Base-by-base conservation (phyloP, 2,113 vertebrate species). In the Paedocypris sp. region DNA sequence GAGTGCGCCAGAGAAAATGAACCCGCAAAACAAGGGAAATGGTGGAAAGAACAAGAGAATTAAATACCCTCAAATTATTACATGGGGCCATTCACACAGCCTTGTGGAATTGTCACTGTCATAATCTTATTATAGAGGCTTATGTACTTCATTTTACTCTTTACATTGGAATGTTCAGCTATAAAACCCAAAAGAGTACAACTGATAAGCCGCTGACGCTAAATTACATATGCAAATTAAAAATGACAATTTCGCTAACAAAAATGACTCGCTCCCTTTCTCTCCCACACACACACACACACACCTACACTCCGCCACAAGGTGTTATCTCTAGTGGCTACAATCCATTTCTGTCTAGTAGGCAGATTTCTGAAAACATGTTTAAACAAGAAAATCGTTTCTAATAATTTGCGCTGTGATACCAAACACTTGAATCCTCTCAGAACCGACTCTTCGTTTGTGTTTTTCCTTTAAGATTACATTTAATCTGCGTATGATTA, bases 61-160 rank as follows among this genome's bases (percentile, higher is more conserved):
- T 81, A 82, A 83, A 79, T 77, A 77, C 70, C 75, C 68, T 69
- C 65, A 72, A 66, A 74, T 71, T 79, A 83, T 83, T 81, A 83
- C 70, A 77, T 77, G 31, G 67, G 65, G 61, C 70, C 77, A 71
- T 77, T 74, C 76, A 69, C 71, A 61, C 43, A 1, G 60, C 69
- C 64, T 43, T 64, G 52, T 73, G 68, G 73, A 75, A 78, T 77
- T 69, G 71, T 68, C 66, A 62, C 65, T 78, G 62, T 69, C 66
- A 74, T 79, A 80, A 82, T 82, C 74, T 64, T 67, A 80, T 74
- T 68, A 73, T 47, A 75, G 80, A 66, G 47, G 41, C 66, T 69
- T 39, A 46, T 36, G 35, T 52, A 46, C 31, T 45, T 67, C 72
- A 77, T 80, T 70, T 73, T 52, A 58, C 56, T 46, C 79, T 80